Evolutionary conservation across 2,888 invertebrate genomes (phyloP), one percentile per base, ranked within the genome.

Genomic region (Biston stratarius): DNA sequence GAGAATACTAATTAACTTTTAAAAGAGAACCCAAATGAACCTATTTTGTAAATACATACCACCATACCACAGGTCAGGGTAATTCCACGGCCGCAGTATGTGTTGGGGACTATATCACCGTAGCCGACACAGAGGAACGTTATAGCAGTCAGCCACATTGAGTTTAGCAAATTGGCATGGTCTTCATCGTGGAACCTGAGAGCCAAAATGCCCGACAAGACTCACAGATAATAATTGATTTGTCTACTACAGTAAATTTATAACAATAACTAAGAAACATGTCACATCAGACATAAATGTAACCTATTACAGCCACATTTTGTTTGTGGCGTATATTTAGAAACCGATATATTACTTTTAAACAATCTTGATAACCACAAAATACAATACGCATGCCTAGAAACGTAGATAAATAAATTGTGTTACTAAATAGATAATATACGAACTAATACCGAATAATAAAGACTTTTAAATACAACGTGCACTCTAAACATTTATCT

Each of bases 91-190:
- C 99, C 99, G 95, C 99, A 99, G 95, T 99, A 99, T 78, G 99
- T 99, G 95, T 99, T 99, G 90, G 99, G 99, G 87, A 99, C 99
- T 88, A 99, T 99, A 95, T 99, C 99, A 83, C 99, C 99, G 94
- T 99, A 99, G 90, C 99, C 99, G 86, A 99, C 99, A 95, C 99
- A 99, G 89, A 99, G 97, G 96, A 99, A 99, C 85, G 99, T 99
- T 93, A 99, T 99, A 94, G 99, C 99, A 89, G 99, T 99, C 95
- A 99, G 97, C 99, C 99, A 99, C 98, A 99, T 99, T 90, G 99
- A 98, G 95, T 99, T 99, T 94, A 98, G 96, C 92, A 99, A 97
- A 96, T 99, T 99, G 90, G 98, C 98, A 95, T 99, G 99, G 94
- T 98, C 98, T 94, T 98, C 98, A 94, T 99, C 99, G 95, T 99